A percentile compares a stretch with the other conserved stretches of the same genome.
Evolutionary conservation across 2,888 invertebrate genomes (phyloP).

Genomic region (Cosmorhoe ocellata): DNA sequence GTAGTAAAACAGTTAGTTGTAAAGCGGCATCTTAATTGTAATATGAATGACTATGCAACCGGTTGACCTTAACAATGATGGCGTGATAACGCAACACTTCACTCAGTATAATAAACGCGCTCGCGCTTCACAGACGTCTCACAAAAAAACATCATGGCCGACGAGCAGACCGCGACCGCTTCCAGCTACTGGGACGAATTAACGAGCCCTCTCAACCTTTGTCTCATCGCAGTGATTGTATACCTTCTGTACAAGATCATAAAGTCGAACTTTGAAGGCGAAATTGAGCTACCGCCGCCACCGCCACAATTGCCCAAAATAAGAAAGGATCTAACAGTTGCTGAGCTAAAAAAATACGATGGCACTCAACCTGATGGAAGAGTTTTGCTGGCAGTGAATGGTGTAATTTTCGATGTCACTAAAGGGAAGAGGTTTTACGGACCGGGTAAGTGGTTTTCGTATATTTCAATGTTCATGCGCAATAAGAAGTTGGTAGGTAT

Average conservation of each 20-base stretch:
- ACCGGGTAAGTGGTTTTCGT: conserved; percentile 86
- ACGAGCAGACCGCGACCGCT: conserved; percentile 41
- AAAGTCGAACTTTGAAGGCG: conserved; percentile 71
- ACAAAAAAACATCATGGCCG: conserved; percentile 36
- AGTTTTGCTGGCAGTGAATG: conserved; percentile 95
- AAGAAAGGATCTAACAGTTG: conserved; percentile 93
- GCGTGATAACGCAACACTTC: conserved; percentile 43
- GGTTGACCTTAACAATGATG: conserved; percentile 47
- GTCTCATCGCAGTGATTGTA: conserved; percentile 64
- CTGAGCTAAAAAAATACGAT: conserved; percentile 91
- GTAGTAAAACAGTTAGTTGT: too few relatives aligned
- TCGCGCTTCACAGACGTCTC: conserved; percentile 41
- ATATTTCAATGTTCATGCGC: conserved; percentile 25
- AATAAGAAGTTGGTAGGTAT: conserved; percentile 28
- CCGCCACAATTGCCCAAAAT: conserved; percentile 88
- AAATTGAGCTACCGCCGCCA: conserved; percentile 59
- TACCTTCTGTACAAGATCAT: conserved; percentile 85
- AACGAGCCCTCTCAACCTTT: conserved; percentile 68
- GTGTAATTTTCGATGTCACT: conserved; percentile 97
- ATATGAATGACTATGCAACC: conserved; percentile 23
- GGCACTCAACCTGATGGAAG: conserved; percentile 93
- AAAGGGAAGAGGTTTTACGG: conserved; percentile 95
- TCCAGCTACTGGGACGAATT: conserved; percentile 71
- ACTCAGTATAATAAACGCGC: conserved; percentile 35
- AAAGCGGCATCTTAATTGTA: neutral